phyloP scores from a whole-genome alignment of 1,140 invertebrate genomes.

The Mactra quadrangularis region DNA sequence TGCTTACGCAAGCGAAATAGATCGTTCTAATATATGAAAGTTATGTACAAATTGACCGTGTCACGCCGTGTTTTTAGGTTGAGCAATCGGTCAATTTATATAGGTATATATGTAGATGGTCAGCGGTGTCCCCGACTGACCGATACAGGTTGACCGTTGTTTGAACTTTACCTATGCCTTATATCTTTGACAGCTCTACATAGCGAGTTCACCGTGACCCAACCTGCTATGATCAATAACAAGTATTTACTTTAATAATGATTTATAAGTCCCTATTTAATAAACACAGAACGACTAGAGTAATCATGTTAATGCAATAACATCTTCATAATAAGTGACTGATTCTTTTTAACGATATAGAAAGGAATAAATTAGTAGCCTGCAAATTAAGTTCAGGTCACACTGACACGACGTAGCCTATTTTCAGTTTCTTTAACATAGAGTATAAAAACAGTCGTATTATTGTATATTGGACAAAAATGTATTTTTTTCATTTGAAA shows the following conservation, averaged over 20 bases:
- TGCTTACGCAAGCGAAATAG: constrained; percentile 53
- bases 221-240: too few species aligned
- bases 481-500: too few species aligned
- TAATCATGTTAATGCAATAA: too few species aligned
- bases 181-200: constrained; percentile 30
- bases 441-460: too few species aligned
- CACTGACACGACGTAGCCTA: constrained; percentile 37
- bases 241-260: too few species aligned
- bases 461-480: too few species aligned
- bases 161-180: constrained; percentile 15
- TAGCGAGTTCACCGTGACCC: constrained; percentile 41
- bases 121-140: constrained; percentile 27
- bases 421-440: too few species aligned
- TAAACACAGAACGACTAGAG: too few species aligned
- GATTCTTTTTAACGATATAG: too few species aligned
- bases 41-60: constrained; percentile 35
- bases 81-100: constrained; percentile 33
- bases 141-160: constrained; percentile 27
- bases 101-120: constrained; percentile 42
- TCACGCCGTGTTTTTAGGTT: constrained; percentile 30
- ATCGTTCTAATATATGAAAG: constrained; percentile 3
- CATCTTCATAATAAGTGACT: too few species aligned
- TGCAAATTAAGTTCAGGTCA: neutral
- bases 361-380: too few species aligned
- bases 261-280: neutral